Base-by-base conservation (phyloP, 2,113 vertebrate genomes). In the Lamprotornis superbus region DNA sequence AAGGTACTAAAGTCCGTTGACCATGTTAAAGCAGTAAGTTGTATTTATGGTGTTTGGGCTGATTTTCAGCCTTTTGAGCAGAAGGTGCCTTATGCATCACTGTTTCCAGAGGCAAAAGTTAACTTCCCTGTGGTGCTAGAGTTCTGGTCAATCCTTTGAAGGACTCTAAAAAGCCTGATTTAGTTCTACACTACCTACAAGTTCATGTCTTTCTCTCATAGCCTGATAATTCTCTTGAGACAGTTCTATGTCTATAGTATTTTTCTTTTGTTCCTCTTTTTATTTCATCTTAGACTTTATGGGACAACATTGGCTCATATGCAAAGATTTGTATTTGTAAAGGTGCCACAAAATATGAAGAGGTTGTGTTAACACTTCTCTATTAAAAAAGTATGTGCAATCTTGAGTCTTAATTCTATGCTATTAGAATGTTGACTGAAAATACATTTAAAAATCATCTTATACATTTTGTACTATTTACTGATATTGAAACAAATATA, bases 381-480 rank as follows among this genome's bases (percentile, higher is more conserved):
- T 35, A 23, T 9, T 55, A 55, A 80, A 82, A 90, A 75, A 22
- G 4, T 39, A 46, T 0, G 0, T 68, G 24, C 2, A 56, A 56
- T 64, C 19, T 5, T 44, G 27, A 85, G 35, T 83, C 15, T 47
- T 55, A 67, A 52, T 83, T 79, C n/a, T 31, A 15, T 46, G 10
- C 2, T 64, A 47, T 47, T 50, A 39, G 30, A 79, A 76, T 33
- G 2, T 30, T 76, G 23, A 39, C 25, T 60, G 44, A 83, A 92
- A 63, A 6, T 64, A 63, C 4, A 71, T 50, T 82, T 71, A 5
- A 75, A 84, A 52, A 39, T 27, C 0, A 15, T 30, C 7, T 39
- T 64, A 55, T 7, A 16, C 1, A 74, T 59, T 64, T 37, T 7
- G 25, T 42, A 18, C 2, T 52, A 24, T 2, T 60, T 80, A 64